phyloP scores from a whole-genome alignment of 2,113 vertebrate species.

The Gambusia affinis region DNA sequence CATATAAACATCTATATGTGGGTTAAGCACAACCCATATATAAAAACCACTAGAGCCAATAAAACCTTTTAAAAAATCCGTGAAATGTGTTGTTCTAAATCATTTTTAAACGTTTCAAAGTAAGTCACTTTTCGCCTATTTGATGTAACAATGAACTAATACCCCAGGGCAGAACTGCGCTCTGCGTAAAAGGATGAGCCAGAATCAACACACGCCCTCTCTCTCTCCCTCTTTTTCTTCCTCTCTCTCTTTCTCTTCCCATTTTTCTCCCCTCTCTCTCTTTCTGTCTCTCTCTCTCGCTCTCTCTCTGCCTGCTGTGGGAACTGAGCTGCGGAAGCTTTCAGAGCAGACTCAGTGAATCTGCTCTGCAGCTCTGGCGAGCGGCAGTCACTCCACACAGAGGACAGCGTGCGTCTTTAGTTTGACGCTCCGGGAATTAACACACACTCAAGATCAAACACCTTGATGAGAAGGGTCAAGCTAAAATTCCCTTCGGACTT shows the following conservation, averaged over 20 bases:
- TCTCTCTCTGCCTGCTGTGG: slow-evolving; percentile 41
- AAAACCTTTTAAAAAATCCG: neutral
- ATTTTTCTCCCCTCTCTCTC: no score
- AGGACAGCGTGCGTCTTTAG: slow-evolving; percentile 15
- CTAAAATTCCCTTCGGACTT: slow-evolving; percentile 4
- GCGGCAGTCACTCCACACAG: slow-evolving; percentile 18
- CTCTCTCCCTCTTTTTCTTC: no score
- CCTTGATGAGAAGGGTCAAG: slow-evolving; percentile 1
- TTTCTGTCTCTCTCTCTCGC: slow-evolving; percentile 21
- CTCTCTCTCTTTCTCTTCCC: no score
- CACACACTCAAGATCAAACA: slow-evolving; percentile 7
- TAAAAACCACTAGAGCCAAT: no score
- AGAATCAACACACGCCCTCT: neutral
- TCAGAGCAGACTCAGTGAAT: slow-evolving; percentile 25
- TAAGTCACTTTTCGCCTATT: no score
- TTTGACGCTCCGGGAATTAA: slow-evolving; percentile 15
- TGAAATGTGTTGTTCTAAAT: neutral
- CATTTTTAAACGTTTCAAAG: neutral
- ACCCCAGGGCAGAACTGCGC: neutral
- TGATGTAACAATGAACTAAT: no score
- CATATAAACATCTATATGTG: no score
- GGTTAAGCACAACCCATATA: no score
- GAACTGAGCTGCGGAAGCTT: slow-evolving; percentile 16
- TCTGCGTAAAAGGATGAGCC: slow-evolving; percentile 35
- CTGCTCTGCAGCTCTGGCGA: slow-evolving; percentile 17